phyloP scores from a whole-genome alignment of 2,888 invertebrate species.

The Netelia inedita region DNA sequence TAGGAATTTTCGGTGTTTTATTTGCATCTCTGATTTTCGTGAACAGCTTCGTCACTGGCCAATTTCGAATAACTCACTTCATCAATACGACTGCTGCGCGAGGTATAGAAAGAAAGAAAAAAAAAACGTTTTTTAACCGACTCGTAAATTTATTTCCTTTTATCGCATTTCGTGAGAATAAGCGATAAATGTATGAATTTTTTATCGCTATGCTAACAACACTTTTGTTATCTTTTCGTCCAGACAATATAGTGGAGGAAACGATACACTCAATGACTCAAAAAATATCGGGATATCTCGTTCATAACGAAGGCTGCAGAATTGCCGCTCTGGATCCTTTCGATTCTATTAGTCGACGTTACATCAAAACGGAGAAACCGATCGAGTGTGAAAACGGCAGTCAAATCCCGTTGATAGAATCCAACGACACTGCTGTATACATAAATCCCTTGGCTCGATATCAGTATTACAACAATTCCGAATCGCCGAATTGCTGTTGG shows the following conservation, averaged over 20 bases:
- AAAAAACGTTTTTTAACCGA: neutral
- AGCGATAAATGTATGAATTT: neutral
- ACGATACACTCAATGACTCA: conserved; percentile 49
- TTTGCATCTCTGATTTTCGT: conserved; percentile 78
- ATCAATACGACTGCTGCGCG: conserved; percentile 67
- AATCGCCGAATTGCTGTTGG: conserved; percentile 88
- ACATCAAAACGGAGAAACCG: conserved; percentile 85
- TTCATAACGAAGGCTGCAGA: conserved; percentile 89
- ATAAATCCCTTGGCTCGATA: conserved; percentile 85
- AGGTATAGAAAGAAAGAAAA: conserved; percentile 38
- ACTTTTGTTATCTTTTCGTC: no score
- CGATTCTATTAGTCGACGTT: conserved; percentile 87
- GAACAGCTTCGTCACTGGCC: conserved; percentile 79
- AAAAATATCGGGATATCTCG: conserved; percentile 84
- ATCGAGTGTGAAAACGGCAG: conserved; percentile 86
- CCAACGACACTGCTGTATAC: conserved; percentile 88
- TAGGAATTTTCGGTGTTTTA: conserved; percentile 77
- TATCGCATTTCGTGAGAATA: neutral
- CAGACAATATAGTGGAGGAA: conserved; percentile 54
- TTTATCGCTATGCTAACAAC: neutral
- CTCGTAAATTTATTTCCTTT: no score
- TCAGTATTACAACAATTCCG: conserved; percentile 86
- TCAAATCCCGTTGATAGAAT: conserved; percentile 86
- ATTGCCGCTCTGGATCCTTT: conserved; percentile 89
- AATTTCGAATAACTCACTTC: conserved; percentile 73